A percentile compares a stretch with the other conserved stretches of the same genome.
phyloP scores from a whole-genome alignment of 2,113 vertebrate genomes.

The Nipponia nippon region DNA sequence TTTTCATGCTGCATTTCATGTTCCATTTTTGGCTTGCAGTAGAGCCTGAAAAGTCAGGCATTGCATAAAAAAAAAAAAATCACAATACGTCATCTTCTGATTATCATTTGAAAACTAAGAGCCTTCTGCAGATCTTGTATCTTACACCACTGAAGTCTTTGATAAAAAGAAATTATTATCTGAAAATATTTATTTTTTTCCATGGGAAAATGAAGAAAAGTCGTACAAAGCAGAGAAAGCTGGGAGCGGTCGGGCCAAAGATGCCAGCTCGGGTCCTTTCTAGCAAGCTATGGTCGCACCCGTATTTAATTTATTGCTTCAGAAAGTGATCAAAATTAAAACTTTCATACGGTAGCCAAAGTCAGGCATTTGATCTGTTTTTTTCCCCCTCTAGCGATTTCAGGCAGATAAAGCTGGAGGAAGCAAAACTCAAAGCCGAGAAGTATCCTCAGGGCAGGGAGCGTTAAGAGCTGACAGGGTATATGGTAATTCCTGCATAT shows the following conservation, averaged over 20 bases:
- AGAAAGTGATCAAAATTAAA: background rate
- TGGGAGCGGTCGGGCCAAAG: background rate
- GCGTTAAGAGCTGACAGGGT: background rate
- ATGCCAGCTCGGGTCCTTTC: fast-evolving
- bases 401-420: background rate
- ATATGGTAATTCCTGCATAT: background rate
- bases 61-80: background rate
- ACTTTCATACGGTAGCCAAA: background rate
- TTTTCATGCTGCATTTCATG: background rate
- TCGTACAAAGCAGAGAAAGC: no score
- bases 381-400: fast-evolving
- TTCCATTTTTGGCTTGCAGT: background rate
- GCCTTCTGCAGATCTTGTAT: background rate
- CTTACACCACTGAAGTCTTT: background rate
- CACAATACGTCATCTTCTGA: background rate
- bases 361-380: background rate
- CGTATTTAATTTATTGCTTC: background rate
- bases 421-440: background rate
- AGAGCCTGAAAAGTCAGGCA: background rate
- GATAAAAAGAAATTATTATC: background rate
- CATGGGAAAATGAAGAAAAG: background rate
- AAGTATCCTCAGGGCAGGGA: background rate
- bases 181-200: background rate
- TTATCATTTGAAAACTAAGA: background rate
- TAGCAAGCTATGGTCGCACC: background rate